phyloP scores from a whole-genome alignment of 2,797 vertebrate genomes.

The Chaunax sp. region DNA sequence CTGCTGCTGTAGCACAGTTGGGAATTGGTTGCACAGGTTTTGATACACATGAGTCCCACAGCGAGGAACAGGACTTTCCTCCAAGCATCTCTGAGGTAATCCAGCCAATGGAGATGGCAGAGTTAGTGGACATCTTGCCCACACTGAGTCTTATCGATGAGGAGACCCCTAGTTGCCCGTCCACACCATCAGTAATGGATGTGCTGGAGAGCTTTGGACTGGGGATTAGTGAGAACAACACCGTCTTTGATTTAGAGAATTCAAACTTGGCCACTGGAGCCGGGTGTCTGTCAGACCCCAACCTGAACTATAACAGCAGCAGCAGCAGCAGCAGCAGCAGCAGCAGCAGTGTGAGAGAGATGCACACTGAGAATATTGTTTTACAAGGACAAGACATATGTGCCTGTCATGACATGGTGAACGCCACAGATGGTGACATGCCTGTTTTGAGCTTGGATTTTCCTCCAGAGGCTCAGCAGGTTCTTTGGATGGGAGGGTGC shows the following conservation, averaged over 20 bases:
- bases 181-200: slow-evolving; percentile 62
- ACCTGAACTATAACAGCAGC: slow-evolving; percentile 5
- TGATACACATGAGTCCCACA: slow-evolving; percentile 42
- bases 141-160: slow-evolving; percentile 72
- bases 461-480: slow-evolving; percentile 18
- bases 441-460: slow-evolving; percentile 10
- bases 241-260: slow-evolving; percentile 48
- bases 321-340: slow-evolving; percentile 12
- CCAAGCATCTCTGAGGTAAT: slow-evolving; percentile 73
- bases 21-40: slow-evolving; percentile 47
- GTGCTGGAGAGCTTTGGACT: slow-evolving; percentile 72
- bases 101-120: slow-evolving; percentile 71
- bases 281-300: slow-evolving; percentile 1
- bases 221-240: slow-evolving; percentile 52
- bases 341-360: slow-evolving; percentile 27
- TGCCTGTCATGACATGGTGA: background rate
- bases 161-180: slow-evolving; percentile 44
- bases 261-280: slow-evolving; percentile 38
- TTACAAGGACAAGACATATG: slow-evolving; percentile 5
- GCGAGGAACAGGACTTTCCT: slow-evolving; percentile 29
- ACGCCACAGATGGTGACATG: background rate
- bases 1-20: slow-evolving; percentile 50
- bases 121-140: slow-evolving; percentile 76
- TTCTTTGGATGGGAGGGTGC: slow-evolving; percentile 11
- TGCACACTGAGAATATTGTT: slow-evolving; percentile 4